Base-by-base conservation (phyloP, 2,797 vertebrate genomes). In the Syngnathus acus region DNA sequence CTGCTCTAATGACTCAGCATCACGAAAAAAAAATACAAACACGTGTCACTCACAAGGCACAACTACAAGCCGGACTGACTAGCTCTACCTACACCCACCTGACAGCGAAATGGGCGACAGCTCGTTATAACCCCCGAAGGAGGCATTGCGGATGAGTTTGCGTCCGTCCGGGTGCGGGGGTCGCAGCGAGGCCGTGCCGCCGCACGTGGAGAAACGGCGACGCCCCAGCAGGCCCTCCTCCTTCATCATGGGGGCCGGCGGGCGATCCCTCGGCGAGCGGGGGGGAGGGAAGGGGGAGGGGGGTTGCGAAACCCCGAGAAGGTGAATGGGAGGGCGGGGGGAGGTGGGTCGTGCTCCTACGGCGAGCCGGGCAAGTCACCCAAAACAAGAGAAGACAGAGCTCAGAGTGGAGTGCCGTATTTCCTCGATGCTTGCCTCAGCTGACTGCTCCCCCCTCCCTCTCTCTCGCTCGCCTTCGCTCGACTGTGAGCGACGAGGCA, bases 131-230 rank as follows among this genome's bases (percentile, higher is more conserved):
- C 95, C 97, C 72, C 97, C 96, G 66, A 99, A 99, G 0, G 96
- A 99, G 86, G 97, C 96, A 76, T 99, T 98, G 87, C 96, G 94
- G 90, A 95, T 88, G 85, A 99, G 97, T 84, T 94, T 98, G 85
- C 94, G 93, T 89, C 93, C 94, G 69, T 94, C 94, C 39, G 91
- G 90, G 85, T 93, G 92, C 21, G 92, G 83, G 68, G 93, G 91
- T 84, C 93, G 92, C 72, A 92, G 84, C 16, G 93, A 86, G 17
- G 92, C 89, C 54, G 93, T 91, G 79, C 91, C 94, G 73, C 94
- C 90, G 82, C 92, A 97, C 64, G 93, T 94, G 79, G 95, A 96
- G 90, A 97, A 98, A 75, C 95, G 94, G 69, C 94, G 94, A 38
- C 93, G 93, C 65, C 92, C 90, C 72, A 92, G 89, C 75, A 92